Evolutionary conservation across 2,888 invertebrate species (phyloP), one percentile per base, ranked within the genome.

Genomic region (Amblyjoppa proteus): DNA sequence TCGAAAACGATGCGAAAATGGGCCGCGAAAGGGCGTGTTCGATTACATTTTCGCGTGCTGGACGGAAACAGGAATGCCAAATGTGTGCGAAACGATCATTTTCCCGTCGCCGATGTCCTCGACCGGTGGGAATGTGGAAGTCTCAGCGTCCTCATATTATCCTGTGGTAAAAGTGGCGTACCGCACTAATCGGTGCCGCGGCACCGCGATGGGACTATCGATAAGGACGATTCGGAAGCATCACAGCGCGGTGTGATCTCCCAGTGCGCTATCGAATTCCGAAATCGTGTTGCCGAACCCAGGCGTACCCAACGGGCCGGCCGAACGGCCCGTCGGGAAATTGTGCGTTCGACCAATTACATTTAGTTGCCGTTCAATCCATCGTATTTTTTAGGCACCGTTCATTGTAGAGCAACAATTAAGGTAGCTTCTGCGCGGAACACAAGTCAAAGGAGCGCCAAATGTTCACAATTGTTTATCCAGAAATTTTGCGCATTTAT

Each of bases 171-270:
- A 80, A 84, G 84, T 84, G 80, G 75, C 49, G 56, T 20, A 53
- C 79, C 83, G n/a, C 71, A 58, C 56, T 80, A 80, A 84, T 76
- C 80, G 84, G 75, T 66, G 68, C 56, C 53, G 66, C 80, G 34
- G 38, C 66, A 61, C 38, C 49, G 49, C 71, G 76, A 66, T 73
- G 70, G 76, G 56, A 66, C 80, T 70, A 66, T 84, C 80, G 76
- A 84, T 80, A 76, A 76, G 84, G 66, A 71, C 80, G 56, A 80
- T 58, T 53, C 41, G 64, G 79, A 83, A 69, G 71, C 68, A 28
- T 41, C 58, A 45, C 34, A 49, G 16, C 28, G 49, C 74, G 51
- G 13, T 31, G 49, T 34, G 53, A 76, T 68, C 53, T 25, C 25
- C 56, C 45, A 73, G 38, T 45, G 56, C 13, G 16, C 3, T 56